phyloP scores from a whole-genome alignment of 2,888 invertebrate genomes.

The Cephus sareptanus region DNA sequence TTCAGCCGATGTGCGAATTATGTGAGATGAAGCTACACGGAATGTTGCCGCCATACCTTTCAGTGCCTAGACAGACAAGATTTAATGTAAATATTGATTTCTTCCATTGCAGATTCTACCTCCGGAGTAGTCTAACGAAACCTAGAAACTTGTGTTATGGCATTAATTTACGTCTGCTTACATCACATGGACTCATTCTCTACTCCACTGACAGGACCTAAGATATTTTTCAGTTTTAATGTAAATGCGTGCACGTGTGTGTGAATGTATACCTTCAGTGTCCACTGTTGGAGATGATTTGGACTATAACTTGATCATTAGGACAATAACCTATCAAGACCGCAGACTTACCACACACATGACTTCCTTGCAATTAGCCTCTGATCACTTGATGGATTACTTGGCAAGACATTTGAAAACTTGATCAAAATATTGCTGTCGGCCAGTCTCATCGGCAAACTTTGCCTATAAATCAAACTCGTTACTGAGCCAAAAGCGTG shows the following conservation, averaged over 20 bases:
- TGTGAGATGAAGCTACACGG: constrained; percentile 86
- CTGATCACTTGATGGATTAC: neutral
- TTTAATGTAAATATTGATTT: neutral
- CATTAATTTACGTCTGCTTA: neutral
- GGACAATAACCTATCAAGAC: neutral
- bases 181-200: neutral
- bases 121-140: neutral
- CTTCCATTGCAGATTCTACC: neutral
- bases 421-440: neutral
- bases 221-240: neutral
- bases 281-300: neutral
- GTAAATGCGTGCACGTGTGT: neutral
- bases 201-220: neutral
- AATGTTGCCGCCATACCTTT: constrained; percentile 95
- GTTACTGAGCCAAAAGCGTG: neutral
- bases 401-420: neutral
- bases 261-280: neutral
- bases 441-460: neutral
- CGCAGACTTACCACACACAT: neutral
- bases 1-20: constrained; percentile 88
- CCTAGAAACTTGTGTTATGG: neutral
- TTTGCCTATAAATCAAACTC: neutral
- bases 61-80: constrained; percentile 73
- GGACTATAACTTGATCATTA: neutral
- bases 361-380: neutral